Base-by-base conservation (phyloP, 1,140 invertebrate species). In the Drosophila nebulosa region DNA sequence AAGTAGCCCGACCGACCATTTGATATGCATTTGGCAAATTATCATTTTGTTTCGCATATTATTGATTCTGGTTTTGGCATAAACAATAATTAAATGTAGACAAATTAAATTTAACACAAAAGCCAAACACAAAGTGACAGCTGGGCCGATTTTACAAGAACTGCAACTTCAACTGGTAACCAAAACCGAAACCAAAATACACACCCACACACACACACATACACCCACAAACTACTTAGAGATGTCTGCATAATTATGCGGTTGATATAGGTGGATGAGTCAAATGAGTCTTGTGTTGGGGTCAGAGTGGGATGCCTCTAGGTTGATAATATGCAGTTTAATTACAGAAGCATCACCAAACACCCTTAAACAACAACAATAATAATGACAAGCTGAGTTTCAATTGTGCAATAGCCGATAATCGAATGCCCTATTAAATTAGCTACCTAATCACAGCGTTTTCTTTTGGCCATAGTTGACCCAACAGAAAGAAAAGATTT, bases 21-120 rank as follows among this genome's bases (percentile, higher is more conserved):
- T 46, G 69, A 16, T 27, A 46, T 60, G 64, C 73, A 71, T 75
- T 84, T 69, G 74, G 60, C 63, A 67, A 70, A 84, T 84, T 70
- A 79, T 79, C 77, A 57, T 70, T 46, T 18, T 68, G 74, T 64
- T 64, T 46, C 59, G 62, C 69, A 74, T 73, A 81, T 70, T 50
- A 55, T 62, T 71, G 56, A 61, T 71, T 68, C 59, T 67, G 50
- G 46, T 26, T 67, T 55, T 16, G 52, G 52, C 75, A 88, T 83
- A 88, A 86, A 88, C 83, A 88, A 86, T 86, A 86, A 89, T 88
- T 88, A 88, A 88, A 83, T 88, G 83, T 79, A 72, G 78, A 79
- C 84, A 88, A 86, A 86, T 86, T 83, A 79, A 81, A 83, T 83
- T 88, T 86, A 61, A 72, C 62, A 66, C 68, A 83, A 74, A 78